Evolutionary conservation across 2,797 vertebrate species (phyloP), one percentile per base, ranked within the genome.

Genomic region (Crotalus adamanteus): DNA sequence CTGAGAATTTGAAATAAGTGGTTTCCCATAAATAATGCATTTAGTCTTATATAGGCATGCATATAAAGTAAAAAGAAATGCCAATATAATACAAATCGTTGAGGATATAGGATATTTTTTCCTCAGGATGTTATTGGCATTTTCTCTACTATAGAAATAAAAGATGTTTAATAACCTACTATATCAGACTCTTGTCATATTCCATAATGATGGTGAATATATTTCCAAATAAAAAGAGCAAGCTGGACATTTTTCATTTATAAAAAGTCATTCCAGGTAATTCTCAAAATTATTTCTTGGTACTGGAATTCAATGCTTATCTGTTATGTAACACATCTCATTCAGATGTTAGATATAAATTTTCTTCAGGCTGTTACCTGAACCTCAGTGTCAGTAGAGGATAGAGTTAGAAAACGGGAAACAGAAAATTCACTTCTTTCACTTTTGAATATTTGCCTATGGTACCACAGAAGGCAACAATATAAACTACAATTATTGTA

Each of bases 231-330:
- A n/a, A 51, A 55, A 83, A 56, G 65, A 85, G 25, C 31, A 61
- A 85, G 42, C 65, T 88, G 86, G 61, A 90, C 65, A 61, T 55
- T 63, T 61, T 31, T 88, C 28, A 91, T 93, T 91, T 85, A 56
- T 85, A 88, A 83, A 91, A 88, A 31, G 31, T 88, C 83, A 91
- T 93, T 91, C 56, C 42, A 91, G 28, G 56, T 42, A 93, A 63
- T 88, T 91, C 25, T 83, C 25, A 83, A 47, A 83, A 20, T 88
- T 93, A 83, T 83, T 56, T 56, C 47, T 42, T 91, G 57, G 57
- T 31, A 88, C 42, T 90, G 31, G 83, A 51, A 69, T 63, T 85
- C 7, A 42, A 25, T 91, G 55, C 90, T 59, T 61, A 60, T 78
- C 56, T 83, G n/a, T 37, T 73, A 37, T 73, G 31, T 73, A 91